A percentile compares a stretch with the other conserved stretches of the same genome.
Conservation (phyloP, 2,113 vertebrate genomes). For the Mormoops blainvillei region DNA sequence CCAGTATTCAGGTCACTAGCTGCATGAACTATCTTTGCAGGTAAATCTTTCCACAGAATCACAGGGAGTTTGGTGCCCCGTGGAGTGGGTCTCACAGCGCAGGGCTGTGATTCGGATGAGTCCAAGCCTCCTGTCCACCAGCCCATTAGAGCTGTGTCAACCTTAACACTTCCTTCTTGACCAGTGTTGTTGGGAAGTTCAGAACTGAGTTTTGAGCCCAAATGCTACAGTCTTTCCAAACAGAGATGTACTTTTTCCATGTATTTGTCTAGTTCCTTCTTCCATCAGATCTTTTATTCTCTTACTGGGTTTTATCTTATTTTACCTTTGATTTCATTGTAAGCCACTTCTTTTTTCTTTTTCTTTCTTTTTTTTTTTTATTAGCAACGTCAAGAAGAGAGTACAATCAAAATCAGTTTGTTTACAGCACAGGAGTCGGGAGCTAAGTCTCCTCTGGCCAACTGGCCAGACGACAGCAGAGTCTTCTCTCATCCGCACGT, state of each 20-base stretch:
- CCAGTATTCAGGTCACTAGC: neutral
- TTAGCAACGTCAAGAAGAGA: neutral
- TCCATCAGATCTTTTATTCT: neutral
- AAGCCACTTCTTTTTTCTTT: neutral
- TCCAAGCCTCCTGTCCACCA: neutral
- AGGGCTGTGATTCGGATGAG: neutral
- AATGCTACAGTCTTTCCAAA: neutral
- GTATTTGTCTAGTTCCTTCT: neutral
- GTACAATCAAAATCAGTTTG: neutral
- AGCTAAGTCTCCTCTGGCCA: neutral
- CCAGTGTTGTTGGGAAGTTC: neutral
- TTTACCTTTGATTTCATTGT: neutral
- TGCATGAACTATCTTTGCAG: neutral
- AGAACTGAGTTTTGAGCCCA: neutral
- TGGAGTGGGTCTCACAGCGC: neutral
- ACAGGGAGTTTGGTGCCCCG: rapidly evolving
- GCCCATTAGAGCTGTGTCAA: neutral
- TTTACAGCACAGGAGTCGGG: neutral
- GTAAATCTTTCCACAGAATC: neutral
- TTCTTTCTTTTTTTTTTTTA: neutral
- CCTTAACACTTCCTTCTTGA: neutral
- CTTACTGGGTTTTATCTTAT: neutral
- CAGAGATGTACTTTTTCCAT: neutral
- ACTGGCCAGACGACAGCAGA: neutral
- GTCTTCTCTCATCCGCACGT: neutral